A percentile compares a stretch with the other conserved stretches of the same genome.
Evolutionary conservation across 2,797 vertebrate genomes (phyloP).

Genomic region (Octomys mimax): DNA sequence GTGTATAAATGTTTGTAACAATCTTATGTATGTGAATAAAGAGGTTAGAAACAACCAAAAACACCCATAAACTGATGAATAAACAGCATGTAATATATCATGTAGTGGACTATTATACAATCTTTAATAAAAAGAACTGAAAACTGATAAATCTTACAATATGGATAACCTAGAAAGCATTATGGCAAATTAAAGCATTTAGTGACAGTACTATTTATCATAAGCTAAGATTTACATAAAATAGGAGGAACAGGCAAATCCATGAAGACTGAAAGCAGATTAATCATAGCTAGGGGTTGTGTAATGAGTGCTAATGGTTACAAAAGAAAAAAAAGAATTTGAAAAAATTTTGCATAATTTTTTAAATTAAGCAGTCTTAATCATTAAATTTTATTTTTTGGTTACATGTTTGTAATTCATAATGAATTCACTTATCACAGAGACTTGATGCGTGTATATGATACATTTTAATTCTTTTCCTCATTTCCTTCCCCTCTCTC

Average conservation of each 20-base stretch:
- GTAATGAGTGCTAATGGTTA: background rate
- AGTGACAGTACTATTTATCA: background rate
- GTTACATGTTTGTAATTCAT: no score
- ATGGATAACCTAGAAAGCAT: background rate
- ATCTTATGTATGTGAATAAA: background rate
- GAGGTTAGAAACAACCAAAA: background rate
- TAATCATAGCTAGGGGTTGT: background rate
- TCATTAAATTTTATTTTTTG: background rate
- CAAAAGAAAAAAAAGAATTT: no score
- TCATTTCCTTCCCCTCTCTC: no score
- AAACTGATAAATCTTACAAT: no score
- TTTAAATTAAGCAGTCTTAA: background rate
- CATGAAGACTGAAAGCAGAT: background rate
- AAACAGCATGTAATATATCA: background rate
- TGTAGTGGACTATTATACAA: background rate
- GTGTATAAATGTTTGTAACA: background rate
- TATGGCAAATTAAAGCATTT: background rate
- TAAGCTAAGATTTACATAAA: background rate
- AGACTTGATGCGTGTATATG: no score
- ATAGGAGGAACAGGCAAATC: background rate
- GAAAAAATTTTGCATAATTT: background rate
- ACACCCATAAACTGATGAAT: background rate
- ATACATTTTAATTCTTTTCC: no score
- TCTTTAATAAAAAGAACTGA: background rate
- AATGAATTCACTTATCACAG: no score